Evolutionary conservation across 2,113 vertebrate species (phyloP).

Genomic region (Syngnathus typhle): DNA sequence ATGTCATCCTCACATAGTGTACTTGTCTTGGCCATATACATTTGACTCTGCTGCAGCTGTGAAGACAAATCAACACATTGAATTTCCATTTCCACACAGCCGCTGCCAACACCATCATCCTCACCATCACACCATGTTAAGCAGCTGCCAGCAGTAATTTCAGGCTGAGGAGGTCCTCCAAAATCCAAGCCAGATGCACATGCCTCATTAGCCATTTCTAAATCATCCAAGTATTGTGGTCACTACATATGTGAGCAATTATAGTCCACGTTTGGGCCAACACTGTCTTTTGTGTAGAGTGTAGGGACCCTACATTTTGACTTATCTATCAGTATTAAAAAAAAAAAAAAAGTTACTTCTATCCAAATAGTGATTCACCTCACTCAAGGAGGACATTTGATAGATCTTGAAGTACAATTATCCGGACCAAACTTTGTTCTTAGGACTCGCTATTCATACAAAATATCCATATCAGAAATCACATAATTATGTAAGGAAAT

Average conservation of each 20-base stretch:
- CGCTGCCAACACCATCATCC: constrained; percentile 17
- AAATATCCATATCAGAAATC: background rate
- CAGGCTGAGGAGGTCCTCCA: background rate
- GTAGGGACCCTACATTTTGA: no score
- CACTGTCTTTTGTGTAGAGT: background rate
- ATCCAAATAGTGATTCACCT: constrained; percentile 14
- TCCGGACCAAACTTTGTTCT: constrained; percentile 7
- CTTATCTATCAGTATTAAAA: background rate
- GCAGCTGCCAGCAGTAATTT: constrained; percentile 22
- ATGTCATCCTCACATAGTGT: background rate
- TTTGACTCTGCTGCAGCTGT: constrained; percentile 7
- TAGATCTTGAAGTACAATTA: constrained; percentile 8
- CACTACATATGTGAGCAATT: constrained; percentile 4
- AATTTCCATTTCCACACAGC: constrained; percentile 12
- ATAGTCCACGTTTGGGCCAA: background rate
- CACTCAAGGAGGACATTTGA: constrained; percentile 4
- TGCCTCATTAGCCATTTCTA: constrained; percentile 13
- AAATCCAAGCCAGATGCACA: background rate
- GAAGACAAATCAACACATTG: constrained; percentile 5
- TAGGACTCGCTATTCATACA: constrained; percentile 11
- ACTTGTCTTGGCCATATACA: background rate
- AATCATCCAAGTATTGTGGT: background rate
- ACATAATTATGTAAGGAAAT: background rate
- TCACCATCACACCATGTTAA: constrained; percentile 1
- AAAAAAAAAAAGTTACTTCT: constrained; percentile 10